Evolutionary conservation across 2,113 vertebrate genomes (phyloP), one percentile per base, ranked within the genome.

Genomic region (Cyprinodon tularosa): DNA sequence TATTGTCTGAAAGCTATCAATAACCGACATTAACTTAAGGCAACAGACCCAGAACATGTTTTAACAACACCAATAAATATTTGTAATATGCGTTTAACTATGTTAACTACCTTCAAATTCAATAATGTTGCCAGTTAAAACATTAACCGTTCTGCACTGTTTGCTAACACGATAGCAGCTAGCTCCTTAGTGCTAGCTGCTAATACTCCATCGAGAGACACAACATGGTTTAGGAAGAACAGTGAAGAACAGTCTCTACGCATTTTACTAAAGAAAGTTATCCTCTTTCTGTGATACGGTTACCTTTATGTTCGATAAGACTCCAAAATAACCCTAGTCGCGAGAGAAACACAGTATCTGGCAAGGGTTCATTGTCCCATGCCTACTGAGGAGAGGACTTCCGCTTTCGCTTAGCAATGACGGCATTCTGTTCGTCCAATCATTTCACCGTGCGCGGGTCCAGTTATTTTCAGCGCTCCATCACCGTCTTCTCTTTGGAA

Each of bases 111-210:
- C 42, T 57, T 57, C n/a, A 57, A 8, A n/a, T 7, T 20, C 50
- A 64, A 15, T 20, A 39, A 17, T 15, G 17, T 38, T 39, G 62
- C 37, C 5, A 22, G 17, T 15, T 15, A 20, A 29, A 29, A 12
- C 20, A 61, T 61, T 61, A 42, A 57, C 8, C 17, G 50, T 8
- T 57, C 20, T n/a, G 29, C 4, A 39, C 36, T n/a, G n/a, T 75
- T 77, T 64, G 29, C 37, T 60, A 4, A 13, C 63, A 29, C 15
- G 80, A 50, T 81, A 88, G 61, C 2, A 65, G 88, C 73, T 89
- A 89, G 40, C 70, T 9, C 47, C 47, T n/a, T 14, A 39, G 12
- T 57, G 72, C 74, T 47, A 66, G 15, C 36, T 70, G 42, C 10
- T 14, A 44, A n/a, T 14, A 68, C 60, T 67, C 69, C 39, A 20